Evolutionary conservation across 2,888 invertebrate species (phyloP).

Genomic region (Polylopha cassiicola): DNA sequence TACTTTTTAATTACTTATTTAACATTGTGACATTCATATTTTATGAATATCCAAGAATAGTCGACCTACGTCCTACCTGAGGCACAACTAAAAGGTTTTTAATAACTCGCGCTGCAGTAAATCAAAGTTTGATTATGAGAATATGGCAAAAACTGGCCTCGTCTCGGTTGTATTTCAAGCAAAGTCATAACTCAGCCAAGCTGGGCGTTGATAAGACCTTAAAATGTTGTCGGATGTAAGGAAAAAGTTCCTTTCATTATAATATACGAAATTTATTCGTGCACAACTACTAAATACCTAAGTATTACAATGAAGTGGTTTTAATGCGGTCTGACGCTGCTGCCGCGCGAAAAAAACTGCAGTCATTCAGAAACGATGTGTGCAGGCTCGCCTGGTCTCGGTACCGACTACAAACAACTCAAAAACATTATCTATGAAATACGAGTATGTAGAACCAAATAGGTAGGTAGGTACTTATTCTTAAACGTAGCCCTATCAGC

Average conservation of each 20-base stretch:
- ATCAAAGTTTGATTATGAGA: constrained; percentile 67
- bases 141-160: constrained; percentile 46
- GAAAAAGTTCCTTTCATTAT: constrained; percentile 50
- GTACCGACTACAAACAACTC: constrained; percentile 30
- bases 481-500: too few relatives aligned
- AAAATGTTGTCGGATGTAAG: constrained; percentile 50
- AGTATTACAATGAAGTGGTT: constrained; percentile 62
- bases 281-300: constrained; percentile 58
- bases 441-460: not conserved
- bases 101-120: constrained; percentile 54
- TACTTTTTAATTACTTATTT: constrained; percentile 5
- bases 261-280: constrained; percentile 49
- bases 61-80: constrained; percentile 25
- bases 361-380: constrained; percentile 41
- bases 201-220: constrained; percentile 50
- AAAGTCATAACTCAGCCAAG: constrained; percentile 48
- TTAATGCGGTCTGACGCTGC: constrained; percentile 43
- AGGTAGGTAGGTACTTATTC: too few relatives aligned
- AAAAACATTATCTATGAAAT: not conserved
- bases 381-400: constrained; percentile 29
- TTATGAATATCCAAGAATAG: constrained; percentile 33
- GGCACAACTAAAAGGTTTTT: constrained; percentile 51
- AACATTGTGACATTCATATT: constrained; percentile 10
- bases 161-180: constrained; percentile 27
- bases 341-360: constrained; percentile 40